Percentiles rank a stretch among this genome's conserved stretches.
Conservation (phyloP, 23 tunicate genomes). For the Aplidium turbinatum region DNA sequence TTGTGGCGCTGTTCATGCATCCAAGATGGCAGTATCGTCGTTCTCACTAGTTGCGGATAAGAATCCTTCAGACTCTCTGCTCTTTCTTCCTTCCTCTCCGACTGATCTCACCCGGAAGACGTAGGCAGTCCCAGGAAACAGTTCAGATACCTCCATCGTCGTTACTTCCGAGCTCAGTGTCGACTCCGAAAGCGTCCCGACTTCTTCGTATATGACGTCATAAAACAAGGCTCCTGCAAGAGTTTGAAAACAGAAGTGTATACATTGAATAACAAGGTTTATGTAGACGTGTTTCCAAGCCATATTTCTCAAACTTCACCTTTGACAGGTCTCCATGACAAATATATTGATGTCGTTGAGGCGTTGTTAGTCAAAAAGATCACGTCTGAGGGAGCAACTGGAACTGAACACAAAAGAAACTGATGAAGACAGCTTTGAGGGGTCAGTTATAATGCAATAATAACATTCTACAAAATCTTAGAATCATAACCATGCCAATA, state of each 20-base stretch:
- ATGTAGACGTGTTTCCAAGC: neutral
- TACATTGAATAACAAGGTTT: too few relatives aligned
- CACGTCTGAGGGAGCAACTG: constrained; percentile 1
- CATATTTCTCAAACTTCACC: constrained; percentile 21
- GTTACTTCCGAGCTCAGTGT: neutral
- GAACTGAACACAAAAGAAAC: constrained; percentile 16
- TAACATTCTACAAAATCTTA: too few relatives aligned
- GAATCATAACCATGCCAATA: too few relatives aligned
- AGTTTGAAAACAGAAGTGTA: too few relatives aligned
- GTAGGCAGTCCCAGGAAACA: constrained; percentile 46
- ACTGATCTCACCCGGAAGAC: constrained; percentile 47
- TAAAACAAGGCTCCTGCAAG: constrained; percentile 45
- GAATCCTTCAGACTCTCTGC: constrained; percentile 5
- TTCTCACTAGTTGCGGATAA: constrained; percentile 20
- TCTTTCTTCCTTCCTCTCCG: constrained; percentile 42
- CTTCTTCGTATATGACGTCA: constrained; percentile 19
- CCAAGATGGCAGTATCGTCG: neutral
- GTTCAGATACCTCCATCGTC: neutral
- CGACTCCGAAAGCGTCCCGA: neutral
- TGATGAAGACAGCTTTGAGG: too few relatives aligned
- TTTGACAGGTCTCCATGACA: constrained; percentile 46
- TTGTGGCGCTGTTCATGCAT: too few relatives aligned
- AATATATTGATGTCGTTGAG: constrained; percentile 48
- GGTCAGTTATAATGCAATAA: too few relatives aligned
- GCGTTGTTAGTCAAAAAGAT: neutral